These are phyloP conservation scores for Patagioenas fasciata DNA, from an alignment of 2,113 vertebrate genomes.

Conservation along the genomic window DNA sequence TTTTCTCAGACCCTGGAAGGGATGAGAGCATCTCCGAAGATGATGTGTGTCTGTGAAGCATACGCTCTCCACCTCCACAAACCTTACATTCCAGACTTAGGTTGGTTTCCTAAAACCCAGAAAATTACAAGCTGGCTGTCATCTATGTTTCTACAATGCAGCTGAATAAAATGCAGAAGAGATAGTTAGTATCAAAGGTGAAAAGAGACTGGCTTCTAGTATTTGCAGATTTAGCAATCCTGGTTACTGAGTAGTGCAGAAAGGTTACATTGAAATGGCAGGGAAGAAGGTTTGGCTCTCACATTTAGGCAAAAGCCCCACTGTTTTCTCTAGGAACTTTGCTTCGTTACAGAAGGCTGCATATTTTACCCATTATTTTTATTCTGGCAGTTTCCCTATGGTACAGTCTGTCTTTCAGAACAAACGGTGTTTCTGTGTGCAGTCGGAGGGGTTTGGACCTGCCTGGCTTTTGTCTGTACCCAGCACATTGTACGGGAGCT, in stretches of 20 bases:
- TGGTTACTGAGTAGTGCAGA: not conserved
- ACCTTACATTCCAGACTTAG: fast-evolving
- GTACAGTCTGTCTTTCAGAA: not conserved
- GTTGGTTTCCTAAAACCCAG: not conserved
- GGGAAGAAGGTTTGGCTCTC: not conserved
- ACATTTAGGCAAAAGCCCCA: not conserved
- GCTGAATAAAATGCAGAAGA: not conserved
- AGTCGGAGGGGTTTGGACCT: not conserved
- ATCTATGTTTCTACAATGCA: not conserved
- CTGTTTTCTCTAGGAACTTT: not conserved
- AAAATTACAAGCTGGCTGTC: not conserved
- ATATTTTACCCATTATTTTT: not conserved
- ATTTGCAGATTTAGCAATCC: not conserved
- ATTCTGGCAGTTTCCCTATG: not conserved
- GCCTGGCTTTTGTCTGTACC: not conserved
- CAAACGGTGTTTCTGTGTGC: not conserved
- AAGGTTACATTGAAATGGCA: not conserved
- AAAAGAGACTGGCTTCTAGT: not conserved
- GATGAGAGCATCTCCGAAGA: not conserved
- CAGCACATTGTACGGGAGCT: not conserved
- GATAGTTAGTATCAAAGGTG: not conserved
- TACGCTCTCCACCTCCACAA: fast-evolving
- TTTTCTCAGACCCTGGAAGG: not conserved
- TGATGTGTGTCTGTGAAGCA: not conserved
- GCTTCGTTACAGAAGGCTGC: not conserved